These are phyloP conservation scores for Ptychodera flava DNA, from an alignment of 35 echinoderm and acorn worm species.

Conservation along the genomic window DNA sequence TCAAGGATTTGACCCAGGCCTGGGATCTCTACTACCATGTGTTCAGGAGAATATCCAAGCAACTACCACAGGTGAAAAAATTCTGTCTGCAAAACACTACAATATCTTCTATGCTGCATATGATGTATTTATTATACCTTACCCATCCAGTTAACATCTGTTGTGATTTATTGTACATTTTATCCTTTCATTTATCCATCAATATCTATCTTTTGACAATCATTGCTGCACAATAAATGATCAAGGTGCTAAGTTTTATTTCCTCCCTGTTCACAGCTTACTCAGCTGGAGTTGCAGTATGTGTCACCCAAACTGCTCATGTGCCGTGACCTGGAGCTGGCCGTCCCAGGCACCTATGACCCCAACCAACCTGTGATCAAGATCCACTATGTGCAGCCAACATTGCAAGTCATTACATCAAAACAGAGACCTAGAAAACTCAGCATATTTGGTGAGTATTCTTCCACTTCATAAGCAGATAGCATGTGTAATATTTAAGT, in stretches of 20 bases:
- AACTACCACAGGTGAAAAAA: conserved; percentile 79
- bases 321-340: conserved; percentile 92
- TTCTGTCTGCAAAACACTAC: background rate
- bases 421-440: conserved; percentile 97
- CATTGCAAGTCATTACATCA: conserved; percentile 96
- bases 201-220: too few species aligned
- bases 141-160: too few species aligned
- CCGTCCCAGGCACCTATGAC: conserved; percentile 93
- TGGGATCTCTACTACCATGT: conserved; percentile 99
- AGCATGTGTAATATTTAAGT: too few species aligned
- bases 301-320: conserved; percentile 96
- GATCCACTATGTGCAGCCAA: conserved; percentile 88
- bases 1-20: conserved; percentile 91
- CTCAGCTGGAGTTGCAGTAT: conserved; percentile 84
- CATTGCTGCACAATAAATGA: too few species aligned
- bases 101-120: background rate
- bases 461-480: too few species aligned
- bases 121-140: too few species aligned
- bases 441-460: conserved; percentile 79
- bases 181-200: too few species aligned
- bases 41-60: conserved; percentile 91
- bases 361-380: conserved; percentile 75
- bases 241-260: too few species aligned
- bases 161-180: too few species aligned
- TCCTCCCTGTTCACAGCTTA: too few species aligned